phyloP scores from a whole-genome alignment of 1,140 invertebrate genomes.

The Ectropis grisescens region DNA sequence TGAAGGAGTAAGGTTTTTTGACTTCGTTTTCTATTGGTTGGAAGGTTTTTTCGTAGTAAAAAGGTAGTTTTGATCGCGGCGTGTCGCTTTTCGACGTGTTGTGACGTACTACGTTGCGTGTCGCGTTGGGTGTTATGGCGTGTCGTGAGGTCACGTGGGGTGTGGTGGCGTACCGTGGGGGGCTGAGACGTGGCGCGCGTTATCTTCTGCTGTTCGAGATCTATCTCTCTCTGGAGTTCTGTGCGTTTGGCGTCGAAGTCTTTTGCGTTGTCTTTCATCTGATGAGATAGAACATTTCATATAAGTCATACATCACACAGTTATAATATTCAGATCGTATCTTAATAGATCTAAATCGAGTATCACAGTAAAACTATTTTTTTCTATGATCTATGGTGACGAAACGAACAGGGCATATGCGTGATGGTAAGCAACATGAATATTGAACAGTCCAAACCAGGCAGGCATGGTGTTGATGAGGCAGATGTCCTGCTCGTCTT shows the following conservation, averaged over 20 bases:
- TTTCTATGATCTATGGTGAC: too few relatives aligned
- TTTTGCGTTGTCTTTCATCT: conserved; percentile 65
- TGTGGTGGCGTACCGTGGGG: conserved; percentile 12
- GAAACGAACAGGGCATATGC: too few relatives aligned
- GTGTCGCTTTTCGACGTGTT: conserved; percentile 30
- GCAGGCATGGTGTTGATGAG: too few relatives aligned
- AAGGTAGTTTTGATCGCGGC: conserved; percentile 17
- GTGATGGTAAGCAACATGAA: too few relatives aligned
- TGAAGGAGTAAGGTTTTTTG: conserved; percentile 37
- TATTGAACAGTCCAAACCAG: too few relatives aligned
- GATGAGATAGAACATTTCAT: too few relatives aligned
- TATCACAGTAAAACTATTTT: too few relatives aligned
- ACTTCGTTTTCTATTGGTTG: conserved; percentile 3
- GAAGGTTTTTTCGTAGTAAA: conserved; percentile 15
- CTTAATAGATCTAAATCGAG: too few relatives aligned
- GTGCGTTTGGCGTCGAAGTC: conserved; percentile 59
- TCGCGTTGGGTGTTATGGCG: conserved; percentile 7
- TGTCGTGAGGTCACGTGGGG: conserved; percentile 16
- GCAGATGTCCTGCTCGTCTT: too few relatives aligned
- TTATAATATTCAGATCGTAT: too few relatives aligned
- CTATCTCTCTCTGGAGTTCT: conserved; percentile 61
- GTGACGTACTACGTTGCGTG: too few relatives aligned
- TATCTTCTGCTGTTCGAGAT: conserved; percentile 45
- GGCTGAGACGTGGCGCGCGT: conserved; percentile 29
- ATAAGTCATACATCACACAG: too few relatives aligned